Evolutionary conservation across 2,797 vertebrate species (phyloP).

Genomic region (Pantherophis alleghaniensis): DNA sequence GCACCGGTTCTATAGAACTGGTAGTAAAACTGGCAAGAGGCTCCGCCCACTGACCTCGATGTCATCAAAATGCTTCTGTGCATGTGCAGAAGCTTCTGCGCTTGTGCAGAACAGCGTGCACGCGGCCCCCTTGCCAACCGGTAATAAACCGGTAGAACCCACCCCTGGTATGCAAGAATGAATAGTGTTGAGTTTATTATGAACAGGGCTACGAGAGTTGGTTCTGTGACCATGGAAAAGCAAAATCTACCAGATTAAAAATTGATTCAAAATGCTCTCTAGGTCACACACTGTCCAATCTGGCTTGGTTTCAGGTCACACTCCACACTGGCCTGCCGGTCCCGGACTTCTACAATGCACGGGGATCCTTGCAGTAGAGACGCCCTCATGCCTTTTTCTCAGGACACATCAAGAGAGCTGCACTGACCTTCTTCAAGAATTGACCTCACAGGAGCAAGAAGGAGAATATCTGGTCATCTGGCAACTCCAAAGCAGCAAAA

Average conservation of each 20-base stretch:
- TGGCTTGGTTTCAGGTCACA: slow-evolving; percentile 78
- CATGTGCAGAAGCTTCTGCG: no score
- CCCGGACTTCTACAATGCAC: slow-evolving; percentile 90
- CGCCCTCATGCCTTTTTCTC: slow-evolving; percentile 54
- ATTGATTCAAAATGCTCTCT: background rate
- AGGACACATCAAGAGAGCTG: slow-evolving; percentile 35
- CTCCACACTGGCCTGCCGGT: slow-evolving; percentile 93
- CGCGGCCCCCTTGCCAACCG: no score
- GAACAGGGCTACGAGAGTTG: background rate
- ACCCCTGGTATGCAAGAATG: background rate
- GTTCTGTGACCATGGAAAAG: background rate
- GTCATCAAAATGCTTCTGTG: no score
- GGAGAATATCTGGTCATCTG: slow-evolving; percentile 16
- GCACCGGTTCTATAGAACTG: no score
- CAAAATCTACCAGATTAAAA: background rate
- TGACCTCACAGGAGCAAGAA: background rate
- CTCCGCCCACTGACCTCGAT: no score
- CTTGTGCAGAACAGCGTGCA: no score
- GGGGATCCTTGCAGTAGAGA: slow-evolving; percentile 71
- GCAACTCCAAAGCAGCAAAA: slow-evolving; percentile 6
- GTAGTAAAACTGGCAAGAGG: no score
- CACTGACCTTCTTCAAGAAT: slow-evolving; percentile 16
- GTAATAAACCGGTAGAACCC: no score
- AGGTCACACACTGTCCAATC: background rate
- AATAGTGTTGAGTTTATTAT: background rate